These are phyloP conservation scores for Erannis defoliaria DNA, from an alignment of 2,888 invertebrate species.

Conservation along the genomic window DNA sequence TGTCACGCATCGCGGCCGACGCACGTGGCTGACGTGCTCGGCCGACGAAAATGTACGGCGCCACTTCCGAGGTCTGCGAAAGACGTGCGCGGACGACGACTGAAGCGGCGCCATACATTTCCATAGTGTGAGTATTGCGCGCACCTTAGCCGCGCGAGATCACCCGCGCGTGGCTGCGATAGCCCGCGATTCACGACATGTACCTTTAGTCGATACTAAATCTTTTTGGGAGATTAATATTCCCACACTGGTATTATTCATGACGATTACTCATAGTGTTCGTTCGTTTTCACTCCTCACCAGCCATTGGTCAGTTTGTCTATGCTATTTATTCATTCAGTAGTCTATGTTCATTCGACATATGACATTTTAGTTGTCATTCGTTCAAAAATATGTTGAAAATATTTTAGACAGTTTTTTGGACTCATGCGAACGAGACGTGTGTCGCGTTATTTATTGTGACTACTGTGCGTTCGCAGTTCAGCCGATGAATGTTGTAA, in stretches of 20 bases:
- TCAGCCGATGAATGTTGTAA: conserved; percentile 53
- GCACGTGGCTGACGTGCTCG: no score
- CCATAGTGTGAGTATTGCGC: no score
- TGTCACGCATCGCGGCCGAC: no score
- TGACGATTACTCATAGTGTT: conserved; percentile 8
- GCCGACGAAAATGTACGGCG: no score
- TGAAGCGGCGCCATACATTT: no score
- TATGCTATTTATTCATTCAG: conserved; percentile 19
- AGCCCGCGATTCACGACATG: no score
- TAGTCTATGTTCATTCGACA: conserved; percentile 23
- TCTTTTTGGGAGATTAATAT: background rate
- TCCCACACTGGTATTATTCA: conserved; percentile 6
- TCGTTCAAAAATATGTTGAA: conserved; percentile 9
- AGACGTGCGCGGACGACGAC: no score
- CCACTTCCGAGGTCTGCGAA: no score
- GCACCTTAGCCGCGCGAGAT: no score
- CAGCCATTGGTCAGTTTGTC: conserved; percentile 2
- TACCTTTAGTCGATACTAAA: no score
- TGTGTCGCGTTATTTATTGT: conserved; percentile 67
- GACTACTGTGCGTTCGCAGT: conserved; percentile 82
- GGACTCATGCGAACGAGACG: conserved; percentile 75
- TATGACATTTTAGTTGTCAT: background rate
- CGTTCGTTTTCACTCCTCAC: conserved; percentile 1
- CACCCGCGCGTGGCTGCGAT: no score
- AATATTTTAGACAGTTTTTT: conserved; percentile 47